Base-by-base conservation (phyloP, 2,797 vertebrate species). In the Sebastes diaconus region DNA sequence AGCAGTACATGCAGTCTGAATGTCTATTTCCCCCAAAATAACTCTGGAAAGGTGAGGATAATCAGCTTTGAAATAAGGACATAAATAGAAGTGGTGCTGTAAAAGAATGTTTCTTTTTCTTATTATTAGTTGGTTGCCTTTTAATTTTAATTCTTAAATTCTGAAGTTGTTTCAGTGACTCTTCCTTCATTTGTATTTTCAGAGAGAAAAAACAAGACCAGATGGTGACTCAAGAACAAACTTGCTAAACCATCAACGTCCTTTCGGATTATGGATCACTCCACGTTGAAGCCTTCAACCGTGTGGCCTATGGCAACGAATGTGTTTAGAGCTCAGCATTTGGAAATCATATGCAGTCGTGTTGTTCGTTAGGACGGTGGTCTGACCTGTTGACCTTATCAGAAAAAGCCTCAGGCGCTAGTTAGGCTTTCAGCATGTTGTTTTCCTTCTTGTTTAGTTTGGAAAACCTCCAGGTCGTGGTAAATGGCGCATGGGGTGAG, bases 361-460 rank as follows among this genome's bases (percentile, higher is more conserved):
- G 58, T 79, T 82, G 72, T 81, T 61, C 18, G 34, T 74, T 61
- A 57, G 42, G 58, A 75, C 3, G n/a, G n/a, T 22, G 42, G 42
- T 82, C 69, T 85, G 85, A 88, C 89, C 84, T 68, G 8, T 20
- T 83, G 80, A 88, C 83, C 73, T 72, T 64, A 60, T 77, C 32
- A 54, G 76, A 73, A 82, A 73, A 29, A 91, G 64, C 80, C 69
- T 79, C 64, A 66, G 63, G 54, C 55, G 0, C 73, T 55, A 20
- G 22, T 75, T 6, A 65, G 7, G 50, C 81, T 90, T 77, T 73
- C 74, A 67, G 59, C 75, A 1, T 81, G 73, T 76, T 67, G 73
- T 88, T 87, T 85, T 80, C 50, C 57, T 57, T 54, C 68, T 86
- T 87, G 83, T 90, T 92, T 80, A 50, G 79, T 25, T 89, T 94